Base-by-base conservation (phyloP, 2,888 invertebrate genomes). In the Azorinus chamasolen region DNA sequence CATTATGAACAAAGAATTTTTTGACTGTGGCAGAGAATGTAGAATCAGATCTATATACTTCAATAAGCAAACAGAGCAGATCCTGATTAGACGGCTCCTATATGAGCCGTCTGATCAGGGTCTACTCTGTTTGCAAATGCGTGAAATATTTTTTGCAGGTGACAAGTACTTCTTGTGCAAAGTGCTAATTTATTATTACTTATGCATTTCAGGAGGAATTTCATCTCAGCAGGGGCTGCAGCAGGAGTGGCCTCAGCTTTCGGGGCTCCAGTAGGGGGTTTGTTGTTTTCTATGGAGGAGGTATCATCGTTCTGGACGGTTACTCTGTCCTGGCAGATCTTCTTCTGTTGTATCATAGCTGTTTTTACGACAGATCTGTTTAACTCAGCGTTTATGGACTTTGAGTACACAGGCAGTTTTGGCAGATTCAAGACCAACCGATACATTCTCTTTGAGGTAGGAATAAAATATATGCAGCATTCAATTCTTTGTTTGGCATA, bases 261-360 rank as follows among this genome's bases (percentile, higher is more conserved):
- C 78, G 93, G 93, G 6, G 93, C 94, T 5, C 94, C 94, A 1
- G 93, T 94, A 1, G 93, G 93, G 10, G 94, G 93, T 4, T 86
- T 94, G 46, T 87, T 93, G 43, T 94, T 93, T 79, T 93, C 93
- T 53, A 93, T 94, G 93, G 94, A 94, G 82, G 94, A 94, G 82
- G 93, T 93, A 41, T 93, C 93, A 0, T 93, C 93, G 5, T 93
- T 93, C 84, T 94, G 94, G 94, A 92, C 92, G 14, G 91, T 91
- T 63, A 92, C 92, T 32, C 83, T 94, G 53, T 92, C 93, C 8
- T 94, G 94, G 94, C 93, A 93, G 88, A 93, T 93, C 20, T 94
- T 94, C 83, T 94, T 94, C 77, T 93, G 93, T 70, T 93, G 93
- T 76, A 93, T 94, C 89, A 84, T 94, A 39, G 87, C 92, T n/a